Conservation (phyloP, 1,140 invertebrate genomes). For the Spodoptera frugiperda region DNA sequence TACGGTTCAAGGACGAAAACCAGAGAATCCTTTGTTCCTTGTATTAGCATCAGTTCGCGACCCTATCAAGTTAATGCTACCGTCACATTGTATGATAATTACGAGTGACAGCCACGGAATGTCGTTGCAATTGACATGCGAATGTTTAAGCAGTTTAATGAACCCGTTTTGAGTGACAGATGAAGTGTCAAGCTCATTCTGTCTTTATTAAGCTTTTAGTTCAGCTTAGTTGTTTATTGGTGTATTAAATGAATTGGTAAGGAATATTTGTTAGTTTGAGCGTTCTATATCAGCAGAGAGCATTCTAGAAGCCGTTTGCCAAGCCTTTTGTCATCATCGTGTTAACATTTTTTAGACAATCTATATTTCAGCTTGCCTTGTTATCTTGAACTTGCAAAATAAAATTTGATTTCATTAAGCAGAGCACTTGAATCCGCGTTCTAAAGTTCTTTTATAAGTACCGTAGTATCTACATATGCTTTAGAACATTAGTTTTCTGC, state of each 20-base stretch:
- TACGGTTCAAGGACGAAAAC: background rate
- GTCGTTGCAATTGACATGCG: conserved; percentile 41
- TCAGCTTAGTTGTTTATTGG: background rate
- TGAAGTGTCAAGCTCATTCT: conserved; percentile 44
- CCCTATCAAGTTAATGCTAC: conserved; percentile 64
- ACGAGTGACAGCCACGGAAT: conserved; percentile 47
- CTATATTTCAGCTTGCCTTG: too few species aligned
- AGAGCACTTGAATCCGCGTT: too few species aligned
- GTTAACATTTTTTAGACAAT: too few species aligned
- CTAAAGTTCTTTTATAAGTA: too few species aligned
- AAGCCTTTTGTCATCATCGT: too few species aligned
- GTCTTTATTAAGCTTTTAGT: conserved; percentile 3
- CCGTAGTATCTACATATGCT: too few species aligned
- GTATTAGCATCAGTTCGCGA: conserved; percentile 55
- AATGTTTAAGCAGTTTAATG: conserved; percentile 35
- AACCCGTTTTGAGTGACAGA: conserved; percentile 39
- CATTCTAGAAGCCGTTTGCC: too few species aligned
- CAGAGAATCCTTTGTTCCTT: conserved; percentile 41
- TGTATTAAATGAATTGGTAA: too few species aligned
- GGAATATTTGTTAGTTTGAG: too few species aligned
- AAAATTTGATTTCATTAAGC: too few species aligned
- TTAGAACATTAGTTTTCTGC: background rate
- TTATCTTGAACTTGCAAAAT: too few species aligned
- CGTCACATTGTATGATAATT: conserved; percentile 81
- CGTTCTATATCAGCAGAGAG: too few species aligned